Evolutionary conservation across 1,140 invertebrate genomes (phyloP).

Genomic region (Trichonephila clavipes): DNA sequence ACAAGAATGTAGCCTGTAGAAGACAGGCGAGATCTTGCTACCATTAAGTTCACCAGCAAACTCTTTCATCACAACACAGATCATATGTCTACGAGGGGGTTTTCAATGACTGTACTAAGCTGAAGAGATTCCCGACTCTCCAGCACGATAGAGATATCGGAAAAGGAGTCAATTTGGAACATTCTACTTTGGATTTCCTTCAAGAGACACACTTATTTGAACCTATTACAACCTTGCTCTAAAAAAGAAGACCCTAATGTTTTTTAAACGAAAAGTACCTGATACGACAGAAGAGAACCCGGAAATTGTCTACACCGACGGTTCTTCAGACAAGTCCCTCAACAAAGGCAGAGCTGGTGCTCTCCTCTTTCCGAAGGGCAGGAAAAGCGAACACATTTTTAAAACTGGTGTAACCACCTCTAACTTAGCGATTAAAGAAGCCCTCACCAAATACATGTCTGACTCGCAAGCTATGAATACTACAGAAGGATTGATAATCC

Average conservation of each 20-base stretch:
- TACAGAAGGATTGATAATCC: not conserved
- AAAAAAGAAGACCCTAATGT: conserved; percentile 3
- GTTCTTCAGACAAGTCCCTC: not conserved
- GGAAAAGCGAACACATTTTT: not conserved
- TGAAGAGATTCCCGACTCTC: conserved; percentile 1
- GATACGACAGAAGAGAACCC: not conserved
- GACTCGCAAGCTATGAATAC: not conserved
- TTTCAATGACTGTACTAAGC: not conserved
- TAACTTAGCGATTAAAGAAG: not conserved
- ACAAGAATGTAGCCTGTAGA: not conserved
- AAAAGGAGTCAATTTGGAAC: conserved; percentile 2
- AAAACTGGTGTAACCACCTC: not conserved
- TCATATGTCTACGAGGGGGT: not conserved
- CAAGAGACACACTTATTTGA: no score
- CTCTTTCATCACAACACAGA: not conserved
- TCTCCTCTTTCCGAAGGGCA: no score
- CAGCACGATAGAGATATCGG: not conserved
- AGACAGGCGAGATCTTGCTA: not conserved
- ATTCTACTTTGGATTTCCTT: not conserved
- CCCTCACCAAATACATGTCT: not conserved
- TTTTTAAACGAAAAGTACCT: not conserved
- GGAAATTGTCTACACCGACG: not conserved
- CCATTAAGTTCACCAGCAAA: conserved; percentile 10
- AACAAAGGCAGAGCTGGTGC: no score
- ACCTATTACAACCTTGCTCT: not conserved